Evolutionary conservation across 1,140 invertebrate genomes (phyloP).

Genomic region (Bombyx mori): ASM3026992v2 NC_085129.1:9004001-9004500

Average conservation of each 20-base stretch:
- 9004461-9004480: constrained; percentile 79
- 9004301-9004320: constrained; percentile 81
- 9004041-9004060: not conserved
- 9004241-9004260: constrained; percentile 47
- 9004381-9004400: constrained; percentile 32
- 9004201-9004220: constrained; percentile 83
- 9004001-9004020: not conserved
- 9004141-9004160: too few relatives aligned
- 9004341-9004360: constrained; percentile 82
- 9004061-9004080: too few relatives aligned
- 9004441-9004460: constrained; percentile 77
- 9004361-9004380: constrained; percentile 54
- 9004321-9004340: constrained; percentile 89
- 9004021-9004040: not conserved
- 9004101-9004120: too few relatives aligned
- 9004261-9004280: constrained; percentile 70
- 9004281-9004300: constrained; percentile 73
- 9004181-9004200: constrained; percentile 78
- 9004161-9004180: constrained; percentile 76
- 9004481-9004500: constrained; percentile 92
- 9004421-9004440: constrained; percentile 78
- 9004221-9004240: constrained; percentile 74
- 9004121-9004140: too few relatives aligned
- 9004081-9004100: too few relatives aligned
- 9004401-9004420: constrained; percentile 83